A percentile compares a stretch with the other conserved stretches of the same genome.
Evolutionary conservation across 1,140 invertebrate genomes (phyloP).

Genomic region (Drosophila eugracilis): DNA sequence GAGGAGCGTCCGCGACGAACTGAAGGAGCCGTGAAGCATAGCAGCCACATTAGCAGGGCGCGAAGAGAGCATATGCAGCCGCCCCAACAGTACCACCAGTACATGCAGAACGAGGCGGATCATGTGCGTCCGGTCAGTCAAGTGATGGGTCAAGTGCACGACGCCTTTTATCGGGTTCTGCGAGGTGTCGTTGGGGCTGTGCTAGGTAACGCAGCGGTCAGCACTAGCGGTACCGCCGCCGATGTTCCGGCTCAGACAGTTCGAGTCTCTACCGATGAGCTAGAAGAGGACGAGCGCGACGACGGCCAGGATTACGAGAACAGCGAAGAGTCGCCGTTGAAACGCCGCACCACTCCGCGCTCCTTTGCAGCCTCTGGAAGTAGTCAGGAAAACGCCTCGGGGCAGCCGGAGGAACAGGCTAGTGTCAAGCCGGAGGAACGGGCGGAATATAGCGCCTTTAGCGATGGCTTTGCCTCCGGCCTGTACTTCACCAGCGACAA

Average conservation of each 20-base stretch:
- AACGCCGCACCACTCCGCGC: conserved; percentile 40
- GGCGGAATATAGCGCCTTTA: conserved; percentile 32
- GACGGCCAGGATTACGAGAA: conserved; percentile 10
- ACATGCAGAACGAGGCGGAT: conserved; percentile 14
- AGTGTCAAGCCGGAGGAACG: background rate
- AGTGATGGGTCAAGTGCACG: conserved; percentile 44
- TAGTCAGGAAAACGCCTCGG: background rate
- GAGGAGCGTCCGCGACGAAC: conserved; percentile 33
- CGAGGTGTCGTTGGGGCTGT: conserved; percentile 46
- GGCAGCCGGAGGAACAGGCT: background rate
- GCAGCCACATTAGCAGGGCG: conserved; percentile 1
- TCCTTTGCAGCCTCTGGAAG: conserved; percentile 32
- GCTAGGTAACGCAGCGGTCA: conserved; percentile 15
- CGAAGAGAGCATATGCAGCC: conserved; percentile 1
- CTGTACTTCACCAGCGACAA: conserved; percentile 44
- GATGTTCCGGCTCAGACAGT: background rate
- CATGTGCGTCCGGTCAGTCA: conserved; percentile 40
- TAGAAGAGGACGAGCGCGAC: conserved; percentile 10
- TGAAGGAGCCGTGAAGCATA: conserved; percentile 13
- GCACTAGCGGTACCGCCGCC: background rate
- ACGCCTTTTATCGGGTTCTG: conserved; percentile 49
- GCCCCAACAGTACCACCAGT: background rate
- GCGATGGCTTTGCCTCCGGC: conserved; percentile 59
- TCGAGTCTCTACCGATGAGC: background rate
- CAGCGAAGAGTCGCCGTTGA: conserved; percentile 5